Conservation (phyloP, 2,113 vertebrate species). For the Desmodus rotundus region DNA sequence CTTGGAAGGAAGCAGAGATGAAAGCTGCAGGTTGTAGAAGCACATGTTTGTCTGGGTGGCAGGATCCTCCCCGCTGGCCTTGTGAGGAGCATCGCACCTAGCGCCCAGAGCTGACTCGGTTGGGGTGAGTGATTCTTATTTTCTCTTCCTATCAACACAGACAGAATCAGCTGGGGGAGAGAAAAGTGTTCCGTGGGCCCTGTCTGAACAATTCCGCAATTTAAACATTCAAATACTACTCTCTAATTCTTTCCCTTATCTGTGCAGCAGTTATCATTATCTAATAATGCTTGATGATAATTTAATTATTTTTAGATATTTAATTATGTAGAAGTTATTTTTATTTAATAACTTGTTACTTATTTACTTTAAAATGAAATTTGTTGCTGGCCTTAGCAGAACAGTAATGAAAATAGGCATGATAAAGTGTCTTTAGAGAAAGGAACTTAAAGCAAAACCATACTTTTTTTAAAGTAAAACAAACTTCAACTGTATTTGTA, state of each 20-base stretch:
- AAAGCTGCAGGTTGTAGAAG: neutral
- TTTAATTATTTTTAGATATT: neutral
- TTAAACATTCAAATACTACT: neutral
- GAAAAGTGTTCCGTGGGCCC: neutral
- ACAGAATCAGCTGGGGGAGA: neutral
- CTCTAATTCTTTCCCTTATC: neutral
- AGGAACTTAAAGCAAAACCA: neutral
- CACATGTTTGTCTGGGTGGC: neutral
- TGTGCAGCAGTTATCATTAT: neutral
- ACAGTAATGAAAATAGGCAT: neutral
- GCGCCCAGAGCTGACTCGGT: rapidly evolving
- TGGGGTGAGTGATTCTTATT: neutral
- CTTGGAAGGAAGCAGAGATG: neutral
- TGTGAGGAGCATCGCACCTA: neutral
- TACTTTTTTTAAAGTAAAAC: neutral
- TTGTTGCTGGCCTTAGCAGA: neutral
- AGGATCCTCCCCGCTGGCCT: neutral
- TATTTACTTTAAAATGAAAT: neutral
- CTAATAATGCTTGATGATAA: neutral
- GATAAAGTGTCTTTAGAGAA: neutral
- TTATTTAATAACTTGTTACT: neutral
- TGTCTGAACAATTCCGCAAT: neutral
- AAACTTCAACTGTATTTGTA: neutral
- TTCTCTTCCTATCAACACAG: neutral
- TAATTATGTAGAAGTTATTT: neutral